Evolutionary conservation across 2,888 invertebrate genomes (phyloP).

Genomic region (Phyllotreta cruciferae): DNA sequence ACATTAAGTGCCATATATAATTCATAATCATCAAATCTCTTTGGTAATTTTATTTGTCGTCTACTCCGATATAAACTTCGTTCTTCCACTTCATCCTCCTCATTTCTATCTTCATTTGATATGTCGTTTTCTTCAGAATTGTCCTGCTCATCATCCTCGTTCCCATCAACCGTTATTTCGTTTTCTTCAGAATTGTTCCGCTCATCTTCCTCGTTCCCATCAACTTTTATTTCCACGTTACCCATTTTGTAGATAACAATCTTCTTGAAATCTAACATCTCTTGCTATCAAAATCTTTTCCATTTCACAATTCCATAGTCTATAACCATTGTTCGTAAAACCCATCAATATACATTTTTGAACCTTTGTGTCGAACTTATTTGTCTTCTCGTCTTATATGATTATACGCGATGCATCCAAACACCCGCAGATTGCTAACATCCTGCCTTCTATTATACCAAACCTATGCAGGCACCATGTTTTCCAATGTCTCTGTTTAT

Average conservation of each 20-base stretch:
- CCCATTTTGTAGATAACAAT: slow-evolving; percentile 3
- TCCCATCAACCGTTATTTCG: slow-evolving; percentile 4
- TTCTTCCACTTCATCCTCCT: neutral
- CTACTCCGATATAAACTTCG: too few relatives aligned
- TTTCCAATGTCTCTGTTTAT: slow-evolving; percentile 15
- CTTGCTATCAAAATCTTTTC: too few relatives aligned
- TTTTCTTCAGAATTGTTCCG: slow-evolving; percentile 7
- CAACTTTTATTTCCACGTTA: slow-evolving; percentile 5
- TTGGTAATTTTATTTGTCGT: slow-evolving; percentile 11
- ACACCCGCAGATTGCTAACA: slow-evolving; percentile 27
- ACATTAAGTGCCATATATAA: slow-evolving; percentile 20
- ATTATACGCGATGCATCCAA: slow-evolving; percentile 29
- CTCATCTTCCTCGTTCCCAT: slow-evolving; percentile 13
- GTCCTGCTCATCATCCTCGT: slow-evolving; percentile 11
- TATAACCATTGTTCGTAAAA: too few relatives aligned
- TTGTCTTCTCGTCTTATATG: slow-evolving; percentile 28
- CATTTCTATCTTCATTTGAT: slow-evolving; percentile 3
- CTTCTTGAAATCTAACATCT: slow-evolving; percentile 29
- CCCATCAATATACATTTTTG: slow-evolving; percentile 26
- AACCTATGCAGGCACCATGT: slow-evolving; percentile 30
- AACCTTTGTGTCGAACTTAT: slow-evolving; percentile 34
- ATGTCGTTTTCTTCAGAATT: slow-evolving; percentile 8
- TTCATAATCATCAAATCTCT: slow-evolving; percentile 20
- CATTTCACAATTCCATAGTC: too few relatives aligned
- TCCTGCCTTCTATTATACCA: slow-evolving; percentile 33